Evolutionary conservation across 2,888 invertebrate genomes (phyloP), one percentile per base, ranked within the genome.

Genomic region (Idaea dimidiata): DNA sequence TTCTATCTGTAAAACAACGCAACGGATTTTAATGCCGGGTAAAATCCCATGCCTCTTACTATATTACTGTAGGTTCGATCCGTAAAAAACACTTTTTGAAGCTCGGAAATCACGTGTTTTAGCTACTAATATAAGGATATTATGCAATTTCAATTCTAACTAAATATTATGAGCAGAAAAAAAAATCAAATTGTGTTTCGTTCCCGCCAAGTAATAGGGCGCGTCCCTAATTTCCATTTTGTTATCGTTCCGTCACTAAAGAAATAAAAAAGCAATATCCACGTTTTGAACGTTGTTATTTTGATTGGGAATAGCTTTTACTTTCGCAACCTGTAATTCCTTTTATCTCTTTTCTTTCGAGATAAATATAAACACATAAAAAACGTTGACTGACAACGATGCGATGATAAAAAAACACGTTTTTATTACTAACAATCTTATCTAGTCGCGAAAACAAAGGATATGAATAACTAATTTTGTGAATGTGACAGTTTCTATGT

Each of bases 321-420:
- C 60, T 63, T 61, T 59, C 61, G 67, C 24, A 24, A 66, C 65
- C 60, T 65, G 66, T 63, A 59, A 64, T 67, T 58, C 58, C 53
- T 63, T 71, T 70, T 66, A 70, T 70, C 59, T 62, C 62, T 65
- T 61, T 63, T 58, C 67, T 64, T 67, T 66, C 66, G 66, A 63
- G 66, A 68, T 72, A 72, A 71, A 70, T 66, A 72, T 67, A 70
- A 67, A 68, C 68, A 68, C 68, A 72, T 72, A 72, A 72, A 72
- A 72, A 69, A 63, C 31, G 8, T 43, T 64, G 66, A 70, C 65
- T 65, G 64, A 65, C 69, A 66, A 59, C 54, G 67, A 68, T 71
- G 64, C 67, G 66, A 55, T 56, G 68, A 66, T 69, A 72, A 67
- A 72, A 67, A 72, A 72, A 72, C 70, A 72, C 62, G 43, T 72